phyloP scores from a whole-genome alignment of 1,140 invertebrate species.

The Pachypeltis micranthus region DNA sequence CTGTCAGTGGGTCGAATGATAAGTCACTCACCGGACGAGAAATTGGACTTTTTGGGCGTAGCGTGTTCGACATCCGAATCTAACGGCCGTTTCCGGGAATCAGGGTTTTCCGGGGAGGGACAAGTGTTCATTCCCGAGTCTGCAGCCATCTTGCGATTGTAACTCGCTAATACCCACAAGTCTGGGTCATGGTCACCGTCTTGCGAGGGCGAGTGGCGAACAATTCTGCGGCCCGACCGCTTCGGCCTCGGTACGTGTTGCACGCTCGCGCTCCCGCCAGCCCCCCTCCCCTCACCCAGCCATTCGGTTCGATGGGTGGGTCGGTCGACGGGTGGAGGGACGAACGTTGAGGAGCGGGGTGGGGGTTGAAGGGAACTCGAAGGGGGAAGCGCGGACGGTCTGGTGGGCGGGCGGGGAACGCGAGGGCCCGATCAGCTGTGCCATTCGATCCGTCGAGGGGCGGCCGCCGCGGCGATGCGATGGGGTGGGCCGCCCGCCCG shows the following conservation, averaged over 20 bases:
- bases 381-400: no score
- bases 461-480: no score
- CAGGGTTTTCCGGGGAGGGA: constrained; percentile 65
- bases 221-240: background rate
- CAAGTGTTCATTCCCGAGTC: constrained; percentile 71
- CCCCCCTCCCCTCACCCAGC: no score
- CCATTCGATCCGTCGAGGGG: no score
- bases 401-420: no score
- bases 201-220: background rate
- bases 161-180: constrained; percentile 6
- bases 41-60: constrained; percentile 76
- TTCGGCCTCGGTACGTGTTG: constrained; percentile 2
- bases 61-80: constrained; percentile 76
- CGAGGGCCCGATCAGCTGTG: no score
- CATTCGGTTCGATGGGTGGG: no score
- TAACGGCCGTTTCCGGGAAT: constrained; percentile 73
- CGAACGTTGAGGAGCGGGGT: no score
- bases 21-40: constrained; percentile 56
- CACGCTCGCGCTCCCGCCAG: constrained; percentile 1
- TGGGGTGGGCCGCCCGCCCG: no score
- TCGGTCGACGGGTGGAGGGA: no score
- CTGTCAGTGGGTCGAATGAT: background rate
- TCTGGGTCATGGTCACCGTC: constrained; percentile 5
- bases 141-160: constrained; percentile 56
- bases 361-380: no score